These are phyloP conservation scores for Botia almorhae DNA, from an alignment of 2,797 vertebrate genomes.

Conservation along the genomic window DNA sequence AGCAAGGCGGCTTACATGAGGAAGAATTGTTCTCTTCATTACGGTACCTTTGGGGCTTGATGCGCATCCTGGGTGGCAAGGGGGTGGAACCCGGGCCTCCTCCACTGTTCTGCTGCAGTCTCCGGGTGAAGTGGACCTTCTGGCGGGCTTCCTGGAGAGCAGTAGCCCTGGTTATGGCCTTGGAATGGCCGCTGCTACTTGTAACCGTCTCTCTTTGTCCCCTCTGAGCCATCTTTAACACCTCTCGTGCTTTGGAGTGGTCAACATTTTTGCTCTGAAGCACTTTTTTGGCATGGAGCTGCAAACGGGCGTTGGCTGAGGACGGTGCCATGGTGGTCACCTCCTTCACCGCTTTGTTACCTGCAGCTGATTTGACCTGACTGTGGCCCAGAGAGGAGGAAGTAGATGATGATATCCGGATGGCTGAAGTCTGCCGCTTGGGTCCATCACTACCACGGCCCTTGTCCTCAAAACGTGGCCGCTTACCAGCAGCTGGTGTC, in stretches of 20 bases:
- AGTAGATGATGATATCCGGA: slow-evolving; percentile 77
- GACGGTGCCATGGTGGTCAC: slow-evolving; percentile 63
- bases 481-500: slow-evolving; percentile 84
- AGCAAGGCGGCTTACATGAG: slow-evolving; percentile 79
- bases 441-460: slow-evolving; percentile 77
- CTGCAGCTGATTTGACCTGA: slow-evolving; percentile 77
- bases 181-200: slow-evolving; percentile 44
- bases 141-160: slow-evolving; percentile 85
- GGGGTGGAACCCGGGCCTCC: slow-evolving; percentile 69
- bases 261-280: slow-evolving; percentile 90
- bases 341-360: slow-evolving; percentile 69
- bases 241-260: slow-evolving; percentile 87
- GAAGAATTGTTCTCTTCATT: slow-evolving; percentile 93
- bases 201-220: slow-evolving; percentile 78
- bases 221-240: slow-evolving; percentile 88
- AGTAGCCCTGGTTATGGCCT: slow-evolving; percentile 73
- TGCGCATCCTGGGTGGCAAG: slow-evolving; percentile 87
- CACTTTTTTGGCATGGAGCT: slow-evolving; percentile 90
- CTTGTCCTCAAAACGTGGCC: slow-evolving; percentile 85
- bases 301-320: slow-evolving; percentile 80
- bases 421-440: slow-evolving; percentile 82
- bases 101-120: slow-evolving; percentile 89
- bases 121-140: slow-evolving; percentile 93
- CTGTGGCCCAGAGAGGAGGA: slow-evolving; percentile 71
- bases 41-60: slow-evolving; percentile 97